A percentile compares a stretch with the other conserved stretches of the same genome.
Evolutionary conservation across 2,888 invertebrate genomes (phyloP).

Genomic region (Cephus pulcher): DNA sequence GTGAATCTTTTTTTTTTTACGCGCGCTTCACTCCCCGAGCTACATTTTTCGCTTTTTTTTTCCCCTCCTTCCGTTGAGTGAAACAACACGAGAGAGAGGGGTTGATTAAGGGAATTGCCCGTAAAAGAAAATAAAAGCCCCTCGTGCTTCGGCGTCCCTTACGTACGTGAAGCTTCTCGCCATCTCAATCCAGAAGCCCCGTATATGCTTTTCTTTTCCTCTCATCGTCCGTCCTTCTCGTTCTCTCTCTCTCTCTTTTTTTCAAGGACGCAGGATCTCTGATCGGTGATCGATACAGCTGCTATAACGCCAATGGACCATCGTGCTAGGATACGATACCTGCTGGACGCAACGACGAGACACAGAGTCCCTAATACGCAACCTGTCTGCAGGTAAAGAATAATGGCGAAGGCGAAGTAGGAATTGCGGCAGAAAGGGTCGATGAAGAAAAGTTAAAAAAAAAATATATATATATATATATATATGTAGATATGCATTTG

Average conservation of each 20-base stretch:
- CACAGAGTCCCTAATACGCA: constrained; percentile 20
- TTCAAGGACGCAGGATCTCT: constrained; percentile 49
- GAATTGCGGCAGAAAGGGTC: background rate
- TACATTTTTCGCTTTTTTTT: background rate
- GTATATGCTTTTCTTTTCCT: background rate
- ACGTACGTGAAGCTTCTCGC: background rate
- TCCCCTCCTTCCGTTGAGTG: background rate
- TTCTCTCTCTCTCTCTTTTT: constrained; percentile 20
- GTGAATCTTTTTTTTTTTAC: background rate
- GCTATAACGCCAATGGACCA: constrained; percentile 38
- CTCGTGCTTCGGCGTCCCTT: constrained; percentile 8
- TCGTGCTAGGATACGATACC: constrained; percentile 28
- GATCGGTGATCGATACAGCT: constrained; percentile 29
- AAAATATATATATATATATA: background rate
- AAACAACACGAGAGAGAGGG: background rate
- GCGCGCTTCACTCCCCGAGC: no score
- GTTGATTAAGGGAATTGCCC: background rate
- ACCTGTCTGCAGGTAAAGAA: constrained; percentile 1
- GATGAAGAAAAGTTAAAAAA: background rate
- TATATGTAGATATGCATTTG: background rate
- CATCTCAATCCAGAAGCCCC: background rate
- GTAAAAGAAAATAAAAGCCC: background rate
- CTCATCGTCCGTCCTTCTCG: constrained; percentile 1
- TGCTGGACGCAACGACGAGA: constrained; percentile 37
- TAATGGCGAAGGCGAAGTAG: background rate